Base-by-base conservation (phyloP, 2,797 vertebrate genomes). In the Sternotherus odoratus region DNA sequence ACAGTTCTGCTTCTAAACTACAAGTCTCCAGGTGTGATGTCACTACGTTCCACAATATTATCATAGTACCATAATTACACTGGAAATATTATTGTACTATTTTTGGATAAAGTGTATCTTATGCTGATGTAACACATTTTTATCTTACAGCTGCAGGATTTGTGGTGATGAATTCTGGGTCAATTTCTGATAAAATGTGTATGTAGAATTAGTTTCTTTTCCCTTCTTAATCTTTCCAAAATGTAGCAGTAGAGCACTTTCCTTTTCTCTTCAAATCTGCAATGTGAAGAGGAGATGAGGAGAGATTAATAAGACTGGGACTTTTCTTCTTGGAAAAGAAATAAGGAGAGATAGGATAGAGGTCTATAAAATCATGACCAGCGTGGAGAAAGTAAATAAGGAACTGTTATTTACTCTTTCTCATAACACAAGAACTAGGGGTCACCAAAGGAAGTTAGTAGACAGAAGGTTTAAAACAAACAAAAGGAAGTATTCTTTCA, bases 1-100 rank as follows among this genome's bases (percentile, higher is more conserved):
- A 60, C 26, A 43, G 12, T 92, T 43, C 85, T 91, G 53, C 90
- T 92, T 88, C 84, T 85, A 80, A 84, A 88, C 77, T 92, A 77
- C 82, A 77, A 80, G 83, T 91, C 79, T 85, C 69, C 86, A 85
- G 82, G 82, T 85, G 86, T 88, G 86, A 92, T 81, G 86, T 85
- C 82, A 88, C 90, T 66, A 7, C 48, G 12, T 93, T 80, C 39
- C 79, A 13, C 13, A 1, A 11, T 69, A 8, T 79, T n/a, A 28
- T 83, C 8, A 74, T 89, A 54, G 57, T 80, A 49, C 17, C 0
- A 0, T 85, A 84, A 7, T 93, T 33, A 79, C 91, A 36, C 1
- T 1, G 7, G 19, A 23, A 82, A 4, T 17, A 4, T 48, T 49
- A 85, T 23, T 77, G 79, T 87, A 0, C 89, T 89, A 33, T 81